Evolutionary conservation across 2,888 invertebrate species (phyloP), one percentile per base, ranked within the genome.

Genomic region (Conistra vaccinii): DNA sequence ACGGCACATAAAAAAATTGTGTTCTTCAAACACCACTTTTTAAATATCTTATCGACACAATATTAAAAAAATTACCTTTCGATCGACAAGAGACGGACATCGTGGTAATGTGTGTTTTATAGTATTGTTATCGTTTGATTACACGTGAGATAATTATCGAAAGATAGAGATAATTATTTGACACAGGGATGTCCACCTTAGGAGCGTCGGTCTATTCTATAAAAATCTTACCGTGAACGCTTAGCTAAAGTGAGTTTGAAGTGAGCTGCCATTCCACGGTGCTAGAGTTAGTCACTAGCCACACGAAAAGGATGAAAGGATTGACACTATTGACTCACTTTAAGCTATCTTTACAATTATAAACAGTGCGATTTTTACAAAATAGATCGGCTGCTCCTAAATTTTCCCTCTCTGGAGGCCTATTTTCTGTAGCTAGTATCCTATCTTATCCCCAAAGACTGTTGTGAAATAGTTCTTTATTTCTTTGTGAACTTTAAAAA

Each of bases 51-150:
- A 61, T 5, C 20, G 26, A 10, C n/a, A 39, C 20, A 14, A n/a
- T 51, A 66, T 51, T 35, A 32, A 51, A 48, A 32, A n/a, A 23
- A 9, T n/a, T 6, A n/a, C 17, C 26, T 26, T 32, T 35, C 17
- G 10, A 10, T 35, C 51, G 32, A 53, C 20, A 26, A 20, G 2
- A 55, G 2, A 53, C 32, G 17, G 0, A 23, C 14, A 14, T 17
- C 10, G 1, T 20, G 14, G 20, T 26, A 35, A 29, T 20, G 17
- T 29, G 26, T 39, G 6, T 51, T 70, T 39, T 66, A 39, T 51
- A 66, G 9, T 39, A n/a, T 26, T 51, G 23, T 14, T 66, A 65
- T 53, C 70, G 5, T 51, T 51, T 39, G 23, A 39, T 35, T 70
- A 51, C 4, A 51, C 70, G 32, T 32, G 60, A 45, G n/a, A 60